Evolutionary conservation across 2,113 vertebrate genomes (phyloP).

Genomic region (Pterocles gutturalis): DNA sequence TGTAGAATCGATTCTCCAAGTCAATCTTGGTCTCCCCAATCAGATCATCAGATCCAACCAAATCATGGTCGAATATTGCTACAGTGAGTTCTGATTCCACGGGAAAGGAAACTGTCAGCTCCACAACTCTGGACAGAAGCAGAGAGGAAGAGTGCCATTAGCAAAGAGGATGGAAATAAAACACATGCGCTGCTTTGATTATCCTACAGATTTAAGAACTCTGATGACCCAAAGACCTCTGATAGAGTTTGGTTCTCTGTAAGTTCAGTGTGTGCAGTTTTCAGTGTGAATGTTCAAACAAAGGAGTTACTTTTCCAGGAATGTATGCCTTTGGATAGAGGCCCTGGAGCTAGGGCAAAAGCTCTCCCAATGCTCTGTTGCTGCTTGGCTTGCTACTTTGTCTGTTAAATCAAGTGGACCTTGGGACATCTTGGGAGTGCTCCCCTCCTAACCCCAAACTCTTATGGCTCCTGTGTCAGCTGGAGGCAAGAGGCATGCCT

Average conservation of each 20-base stretch:
- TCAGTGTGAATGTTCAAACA: not conserved
- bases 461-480: not conserved
- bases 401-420: not conserved
- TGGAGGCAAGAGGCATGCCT: not conserved
- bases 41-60: constrained; percentile 90
- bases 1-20: constrained; percentile 94
- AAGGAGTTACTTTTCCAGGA: not conserved
- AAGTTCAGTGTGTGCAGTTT: not conserved
- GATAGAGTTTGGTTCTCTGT: not conserved
- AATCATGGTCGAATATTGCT: constrained; percentile 88
- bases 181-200: not conserved
- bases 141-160: not conserved
- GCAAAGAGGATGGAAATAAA: not conserved
- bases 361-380: not conserved
- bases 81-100: constrained; percentile 88
- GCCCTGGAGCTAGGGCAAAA: not conserved
- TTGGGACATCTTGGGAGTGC: not conserved
- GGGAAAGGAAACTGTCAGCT: constrained; percentile 89
- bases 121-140: constrained; percentile 84
- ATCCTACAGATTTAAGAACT: not conserved
- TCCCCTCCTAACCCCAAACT: not conserved
- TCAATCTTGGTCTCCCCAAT: constrained; percentile 92
- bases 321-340: not conserved
- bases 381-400: not conserved
- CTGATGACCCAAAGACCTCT: not conserved